Conservation (phyloP, 2,888 invertebrate species). For the Nudaria mundana region DNA sequence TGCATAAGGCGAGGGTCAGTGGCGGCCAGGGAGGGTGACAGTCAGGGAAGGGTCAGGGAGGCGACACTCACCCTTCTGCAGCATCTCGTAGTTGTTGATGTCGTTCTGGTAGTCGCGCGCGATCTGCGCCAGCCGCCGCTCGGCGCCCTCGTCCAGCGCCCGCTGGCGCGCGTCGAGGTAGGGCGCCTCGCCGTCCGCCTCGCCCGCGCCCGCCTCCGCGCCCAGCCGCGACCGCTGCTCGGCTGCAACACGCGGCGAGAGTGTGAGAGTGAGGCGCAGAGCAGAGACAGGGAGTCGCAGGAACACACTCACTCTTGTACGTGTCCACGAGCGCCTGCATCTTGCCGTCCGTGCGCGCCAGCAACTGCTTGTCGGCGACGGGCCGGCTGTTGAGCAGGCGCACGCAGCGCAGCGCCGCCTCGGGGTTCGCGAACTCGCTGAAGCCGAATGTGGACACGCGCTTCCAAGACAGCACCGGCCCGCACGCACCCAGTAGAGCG, state of each 20-base stretch:
- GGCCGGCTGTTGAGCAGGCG: conserved; percentile 94
- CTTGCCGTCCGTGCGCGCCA: conserved; percentile 98
- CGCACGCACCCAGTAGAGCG: conserved; percentile 95
- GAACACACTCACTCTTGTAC: conserved; percentile 86
- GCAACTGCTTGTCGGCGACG: conserved; percentile 95
- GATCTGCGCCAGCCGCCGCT: conserved; percentile 89
- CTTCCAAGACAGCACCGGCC: conserved; percentile 97
- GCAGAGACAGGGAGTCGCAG: too few species aligned
- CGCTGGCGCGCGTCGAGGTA: conserved; percentile 90
- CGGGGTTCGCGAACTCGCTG: conserved; percentile 96
- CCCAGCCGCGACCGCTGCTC: conserved; percentile 55
- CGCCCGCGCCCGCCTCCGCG: conserved; percentile 48
- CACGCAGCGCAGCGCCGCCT: conserved; percentile 96
- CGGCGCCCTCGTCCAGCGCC: conserved; percentile 87
- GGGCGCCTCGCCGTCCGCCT: conserved; percentile 82
- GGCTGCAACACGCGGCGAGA: conserved; percentile 32
- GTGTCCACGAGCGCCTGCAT: conserved; percentile 96
- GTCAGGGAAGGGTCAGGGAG: not conserved
- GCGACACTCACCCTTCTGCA: conserved; percentile 77
- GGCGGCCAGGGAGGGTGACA: too few species aligned
- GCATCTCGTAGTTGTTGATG: conserved; percentile 85
- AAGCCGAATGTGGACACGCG: conserved; percentile 98
- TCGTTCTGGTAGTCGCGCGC: conserved; percentile 91
- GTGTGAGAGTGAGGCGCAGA: too few species aligned
- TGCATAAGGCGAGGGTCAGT: not conserved